A percentile compares a stretch with the other conserved stretches of the same genome.
Evolutionary conservation across 1,140 invertebrate genomes (phyloP).

Genomic region (Cyphomyrmex costatus): DNA sequence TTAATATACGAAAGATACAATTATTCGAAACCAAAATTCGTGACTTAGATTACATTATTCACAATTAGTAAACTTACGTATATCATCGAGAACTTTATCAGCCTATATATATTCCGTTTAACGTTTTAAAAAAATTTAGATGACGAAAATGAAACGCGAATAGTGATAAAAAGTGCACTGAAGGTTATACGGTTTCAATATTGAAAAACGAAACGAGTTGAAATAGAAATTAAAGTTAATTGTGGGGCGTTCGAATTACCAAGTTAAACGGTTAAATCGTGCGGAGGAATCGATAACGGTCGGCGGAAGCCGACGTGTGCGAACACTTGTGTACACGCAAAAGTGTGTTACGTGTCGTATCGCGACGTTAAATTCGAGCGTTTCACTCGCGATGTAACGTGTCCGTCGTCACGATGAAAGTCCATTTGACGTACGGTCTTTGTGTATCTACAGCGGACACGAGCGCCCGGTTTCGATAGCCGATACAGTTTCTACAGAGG

Average conservation of each 20-base stretch:
- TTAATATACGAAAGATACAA: neutral
- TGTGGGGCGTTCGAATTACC: neutral
- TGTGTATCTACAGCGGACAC: constrained; percentile 41
- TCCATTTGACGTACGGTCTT: constrained; percentile 54
- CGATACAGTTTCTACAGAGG: constrained; percentile 39
- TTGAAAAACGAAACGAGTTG: neutral
- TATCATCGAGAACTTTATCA: too few species aligned
- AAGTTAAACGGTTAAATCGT: constrained; percentile 24
- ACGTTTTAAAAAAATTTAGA: neutral
- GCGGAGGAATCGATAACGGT: constrained; percentile 32
- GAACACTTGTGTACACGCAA: constrained; percentile 27
- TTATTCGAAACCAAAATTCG: neutral
- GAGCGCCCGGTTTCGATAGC: constrained; percentile 39
- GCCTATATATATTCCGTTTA: too few species aligned
- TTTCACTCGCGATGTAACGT: constrained; percentile 18
- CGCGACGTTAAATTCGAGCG: constrained; percentile 45
- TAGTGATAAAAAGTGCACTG: neutral
- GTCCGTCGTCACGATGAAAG: constrained; percentile 29
- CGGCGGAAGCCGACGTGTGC: neutral
- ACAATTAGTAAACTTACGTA: too few species aligned
- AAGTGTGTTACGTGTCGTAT: constrained; percentile 31
- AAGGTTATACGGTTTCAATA: neutral
- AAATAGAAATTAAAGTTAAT: constrained; percentile 37
- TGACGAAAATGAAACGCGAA: neutral
- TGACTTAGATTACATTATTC: too few species aligned